These are phyloP conservation scores for Danaus plexippus DNA, from an alignment of 1,140 invertebrate genomes.

Conservation along the genomic window DNA sequence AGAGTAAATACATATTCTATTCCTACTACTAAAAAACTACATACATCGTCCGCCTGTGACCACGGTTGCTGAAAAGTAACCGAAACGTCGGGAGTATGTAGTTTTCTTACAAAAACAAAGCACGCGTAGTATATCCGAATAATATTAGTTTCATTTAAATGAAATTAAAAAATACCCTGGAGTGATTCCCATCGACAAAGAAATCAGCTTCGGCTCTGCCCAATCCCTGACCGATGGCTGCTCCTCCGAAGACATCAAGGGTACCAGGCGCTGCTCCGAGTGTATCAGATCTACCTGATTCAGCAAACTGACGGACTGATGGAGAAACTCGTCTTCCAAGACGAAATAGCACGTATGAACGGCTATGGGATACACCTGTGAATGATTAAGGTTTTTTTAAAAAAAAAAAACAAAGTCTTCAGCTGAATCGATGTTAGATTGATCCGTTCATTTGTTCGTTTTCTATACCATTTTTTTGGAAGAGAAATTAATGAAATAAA, in stretches of 20 bases:
- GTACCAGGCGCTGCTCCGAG: constrained; percentile 69
- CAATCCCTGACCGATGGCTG: constrained; percentile 81
- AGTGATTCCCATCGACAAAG: constrained; percentile 93
- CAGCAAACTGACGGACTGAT: constrained; percentile 86
- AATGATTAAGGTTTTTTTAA: constrained; percentile 22
- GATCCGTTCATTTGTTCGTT: too few species aligned
- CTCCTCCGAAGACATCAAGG: constrained; percentile 87
- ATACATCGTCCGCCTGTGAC: too few species aligned
- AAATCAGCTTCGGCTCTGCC: constrained; percentile 86
- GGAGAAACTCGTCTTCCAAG: constrained; percentile 81
- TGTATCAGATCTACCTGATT: constrained; percentile 70
- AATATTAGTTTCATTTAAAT: too few species aligned
- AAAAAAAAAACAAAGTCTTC: neutral
- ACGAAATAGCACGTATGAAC: constrained; percentile 84
- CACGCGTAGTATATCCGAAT: too few species aligned
- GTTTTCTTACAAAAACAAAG: too few species aligned
- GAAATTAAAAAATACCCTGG: constrained; percentile 73
- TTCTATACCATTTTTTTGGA: too few species aligned
- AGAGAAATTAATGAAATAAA: too few species aligned
- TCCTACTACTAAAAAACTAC: too few species aligned
- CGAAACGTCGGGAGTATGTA: too few species aligned
- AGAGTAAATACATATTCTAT: too few species aligned
- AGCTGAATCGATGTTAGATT: neutral
- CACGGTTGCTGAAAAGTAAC: too few species aligned
- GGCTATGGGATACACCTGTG: constrained; percentile 89